These are phyloP conservation scores for Hyperoplus immaculatus DNA, from an alignment of 2,797 vertebrate genomes.

Conservation along the genomic window DNA sequence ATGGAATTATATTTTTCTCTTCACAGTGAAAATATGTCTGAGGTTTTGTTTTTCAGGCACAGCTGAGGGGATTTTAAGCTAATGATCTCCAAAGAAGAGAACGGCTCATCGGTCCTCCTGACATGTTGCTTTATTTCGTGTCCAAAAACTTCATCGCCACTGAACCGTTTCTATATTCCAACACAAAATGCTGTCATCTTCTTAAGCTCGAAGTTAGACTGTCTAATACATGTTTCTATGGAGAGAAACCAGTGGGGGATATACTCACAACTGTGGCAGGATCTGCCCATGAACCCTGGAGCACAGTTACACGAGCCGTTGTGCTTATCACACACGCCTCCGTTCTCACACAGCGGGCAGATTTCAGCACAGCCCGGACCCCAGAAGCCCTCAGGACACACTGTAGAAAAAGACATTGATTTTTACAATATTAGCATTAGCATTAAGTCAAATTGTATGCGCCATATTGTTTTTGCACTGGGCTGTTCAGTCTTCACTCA, in stretches of 20 bases:
- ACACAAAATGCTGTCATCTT: slow-evolving; percentile 13
- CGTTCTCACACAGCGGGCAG: slow-evolving; percentile 89
- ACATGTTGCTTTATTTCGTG: slow-evolving; percentile 37
- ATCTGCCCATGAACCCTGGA: slow-evolving; percentile 86
- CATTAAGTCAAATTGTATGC: background rate
- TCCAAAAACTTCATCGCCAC: slow-evolving; percentile 25
- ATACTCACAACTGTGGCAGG: slow-evolving; percentile 91
- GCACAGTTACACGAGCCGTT: slow-evolving; percentile 89
- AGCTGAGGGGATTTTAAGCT: slow-evolving; percentile 19
- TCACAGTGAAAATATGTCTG: slow-evolving; percentile 41
- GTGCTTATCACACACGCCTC: slow-evolving; percentile 85
- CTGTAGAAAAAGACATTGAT: slow-evolving; percentile 71
- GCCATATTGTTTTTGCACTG: background rate
- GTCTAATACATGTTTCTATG: slow-evolving; percentile 41
- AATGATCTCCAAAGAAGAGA: slow-evolving; percentile 23
- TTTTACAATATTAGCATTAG: background rate
- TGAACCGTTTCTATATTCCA: slow-evolving; percentile 14
- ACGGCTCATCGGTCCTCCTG: slow-evolving; percentile 18
- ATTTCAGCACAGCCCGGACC: slow-evolving; percentile 88
- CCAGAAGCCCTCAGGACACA: slow-evolving; percentile 90
- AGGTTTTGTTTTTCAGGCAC: slow-evolving; percentile 18
- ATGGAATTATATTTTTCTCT: slow-evolving; percentile 35
- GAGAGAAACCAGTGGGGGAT: slow-evolving; percentile 30
- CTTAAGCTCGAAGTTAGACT: slow-evolving; percentile 14
- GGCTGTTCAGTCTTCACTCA: slow-evolving; percentile 71